These are phyloP conservation scores for Phyllotreta striolata DNA, from an alignment of 2,888 invertebrate species.

Conservation along the genomic window DNA sequence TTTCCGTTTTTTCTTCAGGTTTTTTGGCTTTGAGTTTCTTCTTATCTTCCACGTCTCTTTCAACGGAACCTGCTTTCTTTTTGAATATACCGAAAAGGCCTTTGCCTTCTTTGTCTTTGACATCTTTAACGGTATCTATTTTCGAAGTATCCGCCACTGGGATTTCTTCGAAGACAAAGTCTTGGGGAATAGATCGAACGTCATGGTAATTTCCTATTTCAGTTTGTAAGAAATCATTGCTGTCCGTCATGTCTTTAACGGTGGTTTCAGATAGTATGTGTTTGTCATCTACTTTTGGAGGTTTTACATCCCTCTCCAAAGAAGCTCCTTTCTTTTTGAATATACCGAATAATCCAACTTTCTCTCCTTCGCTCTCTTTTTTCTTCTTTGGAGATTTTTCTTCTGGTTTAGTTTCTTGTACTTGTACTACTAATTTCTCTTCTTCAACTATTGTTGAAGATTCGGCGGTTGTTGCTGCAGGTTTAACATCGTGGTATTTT, in stretches of 20 bases:
- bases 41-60: conserved; percentile 27
- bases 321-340: conserved; percentile 31
- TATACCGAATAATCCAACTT: conserved; percentile 21
- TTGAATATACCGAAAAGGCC: conserved; percentile 34
- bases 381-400: conserved; percentile 28
- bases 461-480: conserved; percentile 14
- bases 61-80: conserved; percentile 42
- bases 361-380: conserved; percentile 23
- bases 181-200: conserved; percentile 35
- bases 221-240: conserved; percentile 39
- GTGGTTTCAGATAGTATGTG: conserved; percentile 23
- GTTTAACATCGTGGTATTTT: conserved; percentile 44
- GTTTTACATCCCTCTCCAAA: conserved; percentile 20
- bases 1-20: neutral
- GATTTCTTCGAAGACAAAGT: conserved; percentile 9
- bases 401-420: conserved; percentile 1
- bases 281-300: neutral
- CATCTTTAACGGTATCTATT: conserved; percentile 11
- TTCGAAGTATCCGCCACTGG: neutral
- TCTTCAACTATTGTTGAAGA: neutral
- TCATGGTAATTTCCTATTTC: conserved; percentile 47
- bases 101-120: conserved; percentile 26
- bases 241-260: conserved; percentile 30
- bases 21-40: conserved; percentile 16
- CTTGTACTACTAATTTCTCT: neutral